These are phyloP conservation scores for Crambe crambe DNA, from an alignment of 37 sponge, comb jelly and placozoan species.

Conservation along the genomic window DNA sequence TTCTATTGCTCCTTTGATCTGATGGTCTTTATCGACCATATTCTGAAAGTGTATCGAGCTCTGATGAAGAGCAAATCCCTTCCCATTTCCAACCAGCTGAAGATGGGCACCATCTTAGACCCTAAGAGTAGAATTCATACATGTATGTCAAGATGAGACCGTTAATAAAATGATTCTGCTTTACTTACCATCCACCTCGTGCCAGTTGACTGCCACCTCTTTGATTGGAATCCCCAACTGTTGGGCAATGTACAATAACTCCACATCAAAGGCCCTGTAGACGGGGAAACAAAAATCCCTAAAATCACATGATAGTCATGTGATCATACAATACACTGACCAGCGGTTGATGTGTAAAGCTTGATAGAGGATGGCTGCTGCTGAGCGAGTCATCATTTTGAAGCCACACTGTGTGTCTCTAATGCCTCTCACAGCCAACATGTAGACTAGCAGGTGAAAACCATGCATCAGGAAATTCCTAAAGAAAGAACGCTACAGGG, in stretches of 20 bases:
- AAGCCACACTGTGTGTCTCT: constrained; percentile 99
- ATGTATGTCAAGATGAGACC: not conserved
- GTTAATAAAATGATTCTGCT: not conserved
- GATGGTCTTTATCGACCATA: constrained; percentile 61
- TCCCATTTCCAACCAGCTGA: constrained; percentile 97
- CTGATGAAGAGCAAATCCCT: constrained; percentile 89
- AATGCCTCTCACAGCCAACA: constrained; percentile 90
- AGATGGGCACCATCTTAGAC: constrained; percentile 92
- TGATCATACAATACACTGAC: constrained; percentile 35
- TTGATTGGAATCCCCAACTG: constrained; percentile 79
- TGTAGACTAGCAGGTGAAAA: constrained; percentile 89
- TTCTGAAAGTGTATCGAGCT: constrained; percentile 76
- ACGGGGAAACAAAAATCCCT: not conserved
- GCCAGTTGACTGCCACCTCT: constrained; percentile 98
- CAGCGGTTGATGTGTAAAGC: constrained; percentile 92
- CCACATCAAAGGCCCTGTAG: constrained; percentile 98
- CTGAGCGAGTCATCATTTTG: constrained; percentile 90
- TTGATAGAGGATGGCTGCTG: constrained; percentile 72
- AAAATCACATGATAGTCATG: not conserved
- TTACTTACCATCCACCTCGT: constrained; percentile 91
- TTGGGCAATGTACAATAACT: constrained; percentile 92
- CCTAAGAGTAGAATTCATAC: constrained; percentile 34
- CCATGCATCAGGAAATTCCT: constrained; percentile 95
- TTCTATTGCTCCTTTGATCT: constrained; percentile 11
- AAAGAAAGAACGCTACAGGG: constrained; percentile 76